Percentiles rank a stretch among this genome's conserved stretches.
Conservation (phyloP, 2,888 invertebrate genomes). For the Polydesmus complanatus region DNA sequence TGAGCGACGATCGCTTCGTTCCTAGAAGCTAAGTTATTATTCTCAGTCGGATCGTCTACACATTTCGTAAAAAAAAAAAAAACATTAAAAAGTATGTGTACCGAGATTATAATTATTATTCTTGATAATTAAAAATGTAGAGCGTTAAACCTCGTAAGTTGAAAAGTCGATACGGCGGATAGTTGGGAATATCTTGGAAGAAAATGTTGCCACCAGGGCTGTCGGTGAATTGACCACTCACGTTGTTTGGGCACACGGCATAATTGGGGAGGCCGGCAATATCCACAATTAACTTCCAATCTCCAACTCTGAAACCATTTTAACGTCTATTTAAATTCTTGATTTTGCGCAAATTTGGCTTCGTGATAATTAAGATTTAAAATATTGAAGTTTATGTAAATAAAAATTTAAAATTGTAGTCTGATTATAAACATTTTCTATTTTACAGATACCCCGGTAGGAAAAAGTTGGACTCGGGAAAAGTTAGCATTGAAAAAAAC, state of each 20-base stretch:
- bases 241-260: constrained; percentile 23
- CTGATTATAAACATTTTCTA: too few relatives aligned
- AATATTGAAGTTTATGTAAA: too few relatives aligned
- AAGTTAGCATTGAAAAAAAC: too few relatives aligned
- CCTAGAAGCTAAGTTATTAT: neutral
- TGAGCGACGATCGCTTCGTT: neutral
- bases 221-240: neutral
- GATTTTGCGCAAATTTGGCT: too few relatives aligned
- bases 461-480: too few relatives aligned
- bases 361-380: too few relatives aligned
- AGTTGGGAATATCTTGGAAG: neutral
- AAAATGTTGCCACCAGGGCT: neutral
- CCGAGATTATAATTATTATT: too few relatives aligned
- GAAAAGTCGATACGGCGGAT: neutral
- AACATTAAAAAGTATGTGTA: neutral
- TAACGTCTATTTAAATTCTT: too few relatives aligned
- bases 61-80: neutral
- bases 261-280: constrained; percentile 26
- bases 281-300: constrained; percentile 34
- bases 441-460: too few relatives aligned
- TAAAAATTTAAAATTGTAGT: too few relatives aligned
- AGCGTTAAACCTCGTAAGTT: neutral
- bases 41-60: neutral
- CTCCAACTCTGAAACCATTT: constrained; percentile 29
- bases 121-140: too few relatives aligned